These are phyloP conservation scores for Odontomyia ornata DNA, from an alignment of 2,888 invertebrate species.

Conservation along the genomic window DNA sequence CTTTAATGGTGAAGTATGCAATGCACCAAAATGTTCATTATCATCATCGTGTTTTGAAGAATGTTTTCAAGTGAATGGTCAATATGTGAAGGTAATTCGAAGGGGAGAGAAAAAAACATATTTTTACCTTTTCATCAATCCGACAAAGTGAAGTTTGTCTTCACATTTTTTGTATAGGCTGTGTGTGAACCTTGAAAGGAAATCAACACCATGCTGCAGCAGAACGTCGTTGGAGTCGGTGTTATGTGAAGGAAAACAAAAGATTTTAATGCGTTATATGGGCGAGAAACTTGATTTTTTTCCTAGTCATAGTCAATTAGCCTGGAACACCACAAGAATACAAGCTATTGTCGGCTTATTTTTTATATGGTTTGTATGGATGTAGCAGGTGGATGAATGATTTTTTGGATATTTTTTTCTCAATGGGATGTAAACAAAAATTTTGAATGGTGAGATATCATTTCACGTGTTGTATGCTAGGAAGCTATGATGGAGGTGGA, in stretches of 20 bases:
- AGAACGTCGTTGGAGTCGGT: background rate
- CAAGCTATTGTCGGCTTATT: background rate
- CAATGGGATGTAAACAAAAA: no score
- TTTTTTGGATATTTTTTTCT: no score
- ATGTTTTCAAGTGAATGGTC: conserved; percentile 6
- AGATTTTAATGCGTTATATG: background rate
- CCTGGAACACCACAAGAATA: background rate
- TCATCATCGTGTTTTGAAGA: background rate
- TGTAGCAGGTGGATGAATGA: no score
- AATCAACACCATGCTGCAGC: background rate
- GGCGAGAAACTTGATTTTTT: no score
- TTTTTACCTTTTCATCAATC: conserved; percentile 3
- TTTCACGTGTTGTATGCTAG: no score
- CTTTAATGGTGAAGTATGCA: background rate
- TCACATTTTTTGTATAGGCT: background rate
- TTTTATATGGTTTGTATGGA: no score
- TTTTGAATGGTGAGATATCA: no score
- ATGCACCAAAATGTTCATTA: no score
- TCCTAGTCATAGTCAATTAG: background rate
- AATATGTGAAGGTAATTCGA: background rate
- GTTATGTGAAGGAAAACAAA: background rate
- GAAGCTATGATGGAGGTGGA: no score
- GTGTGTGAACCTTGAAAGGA: conserved; percentile 2
- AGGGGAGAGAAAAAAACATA: background rate
- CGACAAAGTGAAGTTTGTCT: conserved; percentile 8